A percentile compares a stretch with the other conserved stretches of the same genome.
Conservation (phyloP, 2,113 vertebrate species). For the Vulpes vulpes region DNA sequence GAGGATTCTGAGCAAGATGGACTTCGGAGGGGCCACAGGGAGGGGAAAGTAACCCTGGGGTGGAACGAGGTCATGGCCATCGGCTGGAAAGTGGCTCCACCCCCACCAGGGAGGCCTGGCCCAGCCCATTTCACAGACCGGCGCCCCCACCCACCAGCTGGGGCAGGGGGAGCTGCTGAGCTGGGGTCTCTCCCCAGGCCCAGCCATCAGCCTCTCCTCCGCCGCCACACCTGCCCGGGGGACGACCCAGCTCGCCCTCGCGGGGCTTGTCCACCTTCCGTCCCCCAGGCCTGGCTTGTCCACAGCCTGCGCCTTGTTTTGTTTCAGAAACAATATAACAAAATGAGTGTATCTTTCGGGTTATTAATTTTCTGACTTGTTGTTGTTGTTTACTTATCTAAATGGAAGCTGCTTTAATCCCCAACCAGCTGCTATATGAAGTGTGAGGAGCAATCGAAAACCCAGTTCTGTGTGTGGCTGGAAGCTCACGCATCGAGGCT, state of each 20-base stretch:
- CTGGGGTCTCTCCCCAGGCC: not conserved
- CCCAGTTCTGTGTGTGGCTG: constrained; percentile 76
- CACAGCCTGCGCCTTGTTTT: not conserved
- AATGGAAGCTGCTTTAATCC: constrained; percentile 84
- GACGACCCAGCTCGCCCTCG: rapidly evolving
- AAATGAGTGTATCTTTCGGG: constrained; percentile 75
- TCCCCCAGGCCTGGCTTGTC: constrained; percentile 29
- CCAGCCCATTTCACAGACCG: not conserved
- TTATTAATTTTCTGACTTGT: constrained; percentile 83
- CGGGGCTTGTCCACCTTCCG: too few relatives aligned
- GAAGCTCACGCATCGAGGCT: constrained; percentile 72
- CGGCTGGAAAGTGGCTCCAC: not conserved
- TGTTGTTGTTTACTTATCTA: constrained; percentile 80
- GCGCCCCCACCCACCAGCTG: rapidly evolving
- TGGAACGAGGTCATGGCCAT: not conserved
- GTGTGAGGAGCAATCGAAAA: constrained; percentile 69
- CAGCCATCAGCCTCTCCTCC: not conserved
- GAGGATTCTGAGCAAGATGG: rapidly evolving
- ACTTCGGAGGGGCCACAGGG: rapidly evolving
- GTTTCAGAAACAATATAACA: constrained; percentile 52
- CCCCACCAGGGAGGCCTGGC: too few relatives aligned
- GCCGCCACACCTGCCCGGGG: rapidly evolving
- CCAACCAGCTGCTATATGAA: constrained; percentile 78
- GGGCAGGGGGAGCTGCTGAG: not conserved
- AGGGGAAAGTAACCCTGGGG: not conserved